Percentiles rank a stretch among this genome's conserved stretches.
These are phyloP conservation scores for Rallus limicola DNA, from an alignment of 2,113 vertebrate genomes.

Conservation along the genomic window DNA sequence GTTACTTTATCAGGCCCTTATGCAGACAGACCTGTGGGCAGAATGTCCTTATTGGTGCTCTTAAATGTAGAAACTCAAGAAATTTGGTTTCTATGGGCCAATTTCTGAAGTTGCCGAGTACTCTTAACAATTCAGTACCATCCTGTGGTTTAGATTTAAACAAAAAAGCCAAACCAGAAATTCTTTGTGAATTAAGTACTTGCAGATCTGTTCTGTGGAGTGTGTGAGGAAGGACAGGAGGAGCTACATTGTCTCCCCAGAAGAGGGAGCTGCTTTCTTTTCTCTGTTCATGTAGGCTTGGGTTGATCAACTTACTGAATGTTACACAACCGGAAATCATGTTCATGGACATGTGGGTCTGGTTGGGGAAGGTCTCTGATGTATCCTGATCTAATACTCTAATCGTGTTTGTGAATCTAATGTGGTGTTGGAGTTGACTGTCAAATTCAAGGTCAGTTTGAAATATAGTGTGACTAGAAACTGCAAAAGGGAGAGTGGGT, in stretches of 20 bases:
- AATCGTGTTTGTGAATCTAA: slow-evolving; percentile 31
- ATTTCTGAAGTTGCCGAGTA: background rate
- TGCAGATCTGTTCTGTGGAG: background rate
- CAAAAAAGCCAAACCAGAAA: too few species aligned
- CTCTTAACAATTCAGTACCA: background rate
- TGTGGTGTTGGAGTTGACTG: background rate
- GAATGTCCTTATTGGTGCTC: background rate
- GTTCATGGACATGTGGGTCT: background rate
- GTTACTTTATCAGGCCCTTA: background rate
- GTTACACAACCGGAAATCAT: background rate
- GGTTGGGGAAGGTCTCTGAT: background rate
- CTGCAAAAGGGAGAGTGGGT: background rate
- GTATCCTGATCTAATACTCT: background rate
- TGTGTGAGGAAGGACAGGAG: background rate
- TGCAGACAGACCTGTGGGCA: background rate
- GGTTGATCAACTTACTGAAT: background rate
- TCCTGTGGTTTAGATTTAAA: background rate
- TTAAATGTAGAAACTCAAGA: background rate
- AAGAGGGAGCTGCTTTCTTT: slow-evolving; percentile 28
- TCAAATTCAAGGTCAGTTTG: slow-evolving; percentile 46
- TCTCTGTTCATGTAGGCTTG: background rate
- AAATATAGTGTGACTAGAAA: slow-evolving; percentile 17
- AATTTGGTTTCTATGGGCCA: background rate
- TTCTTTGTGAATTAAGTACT: background rate
- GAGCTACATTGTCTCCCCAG: background rate